Conservation (phyloP, 1,140 invertebrate species). For the Lineus longissimus region DNA sequence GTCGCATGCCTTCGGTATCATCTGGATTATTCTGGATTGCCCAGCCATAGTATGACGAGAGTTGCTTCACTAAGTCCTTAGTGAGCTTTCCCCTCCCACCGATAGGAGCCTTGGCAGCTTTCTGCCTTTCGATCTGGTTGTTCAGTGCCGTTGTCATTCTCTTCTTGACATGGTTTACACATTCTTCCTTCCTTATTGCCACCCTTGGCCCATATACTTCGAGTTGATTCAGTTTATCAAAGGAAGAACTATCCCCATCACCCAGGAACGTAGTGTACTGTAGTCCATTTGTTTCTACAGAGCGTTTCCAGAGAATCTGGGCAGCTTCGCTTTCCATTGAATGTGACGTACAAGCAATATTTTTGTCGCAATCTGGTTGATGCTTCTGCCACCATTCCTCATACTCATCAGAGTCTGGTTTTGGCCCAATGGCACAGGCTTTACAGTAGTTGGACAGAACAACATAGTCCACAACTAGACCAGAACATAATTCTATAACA, state of each 20-base stretch:
- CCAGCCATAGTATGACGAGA: conserved; percentile 9
- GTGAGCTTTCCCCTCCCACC: conserved; percentile 10
- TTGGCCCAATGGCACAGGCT: not conserved
- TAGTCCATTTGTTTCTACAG: not conserved
- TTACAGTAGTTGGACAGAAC: not conserved
- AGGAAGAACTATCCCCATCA: conserved; percentile 8
- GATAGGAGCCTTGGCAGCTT: not conserved
- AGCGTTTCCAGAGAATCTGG: conserved; percentile 23
- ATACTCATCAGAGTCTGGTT: not conserved
- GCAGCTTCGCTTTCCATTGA: conserved; percentile 16
- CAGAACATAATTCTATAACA: not conserved
- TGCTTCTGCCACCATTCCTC: not conserved
- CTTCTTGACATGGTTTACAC: conserved; percentile 11
- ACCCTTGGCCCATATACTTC: not conserved
- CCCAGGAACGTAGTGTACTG: conserved; percentile 9
- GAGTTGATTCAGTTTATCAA: not conserved
- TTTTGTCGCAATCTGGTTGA: not conserved
- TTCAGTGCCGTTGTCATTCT: conserved; percentile 5
- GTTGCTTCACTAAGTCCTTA: not conserved
- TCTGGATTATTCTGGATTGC: conserved; percentile 14
- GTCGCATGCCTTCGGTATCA: conserved; percentile 4
- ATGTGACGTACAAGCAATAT: not conserved
- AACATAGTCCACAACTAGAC: not conserved
- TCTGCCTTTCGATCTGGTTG: not conserved
- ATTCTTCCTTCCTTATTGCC: conserved; percentile 6